Evolutionary conservation across 2,797 vertebrate species (phyloP).

Genomic region (Falco biarmicus): DNA sequence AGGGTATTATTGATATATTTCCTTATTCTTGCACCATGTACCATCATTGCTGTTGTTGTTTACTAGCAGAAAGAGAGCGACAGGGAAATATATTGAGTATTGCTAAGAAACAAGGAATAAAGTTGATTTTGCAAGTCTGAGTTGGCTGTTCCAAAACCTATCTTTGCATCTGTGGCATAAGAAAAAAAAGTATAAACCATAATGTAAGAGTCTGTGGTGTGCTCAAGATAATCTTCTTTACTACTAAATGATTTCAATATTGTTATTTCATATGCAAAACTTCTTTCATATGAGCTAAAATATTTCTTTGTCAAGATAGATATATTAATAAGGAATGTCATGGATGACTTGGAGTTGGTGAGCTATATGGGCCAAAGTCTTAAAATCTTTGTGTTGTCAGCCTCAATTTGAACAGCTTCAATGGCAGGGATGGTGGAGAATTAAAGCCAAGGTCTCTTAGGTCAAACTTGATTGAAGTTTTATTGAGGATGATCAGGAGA

Average conservation of each 20-base stretch:
- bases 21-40: background rate
- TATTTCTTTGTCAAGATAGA: background rate
- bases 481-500: background rate
- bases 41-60: background rate
- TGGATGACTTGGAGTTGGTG: background rate
- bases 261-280: background rate
- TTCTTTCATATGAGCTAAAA: background rate
- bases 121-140: background rate
- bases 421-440: background rate
- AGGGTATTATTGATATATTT: background rate
- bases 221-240: background rate
- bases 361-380: background rate
- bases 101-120: background rate
- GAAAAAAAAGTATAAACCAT: background rate
- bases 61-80: background rate
- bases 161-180: background rate
- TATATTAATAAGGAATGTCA: background rate
- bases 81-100: background rate
- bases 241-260: background rate
- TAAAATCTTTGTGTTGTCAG: background rate
- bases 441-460: background rate
- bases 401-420: background rate
- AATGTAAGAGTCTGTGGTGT: background rate
- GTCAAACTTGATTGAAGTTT: background rate
- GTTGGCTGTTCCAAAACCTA: background rate